These are phyloP conservation scores for Lemur catta DNA, from an alignment of 2,797 vertebrate genomes.

Conservation along the genomic window DNA sequence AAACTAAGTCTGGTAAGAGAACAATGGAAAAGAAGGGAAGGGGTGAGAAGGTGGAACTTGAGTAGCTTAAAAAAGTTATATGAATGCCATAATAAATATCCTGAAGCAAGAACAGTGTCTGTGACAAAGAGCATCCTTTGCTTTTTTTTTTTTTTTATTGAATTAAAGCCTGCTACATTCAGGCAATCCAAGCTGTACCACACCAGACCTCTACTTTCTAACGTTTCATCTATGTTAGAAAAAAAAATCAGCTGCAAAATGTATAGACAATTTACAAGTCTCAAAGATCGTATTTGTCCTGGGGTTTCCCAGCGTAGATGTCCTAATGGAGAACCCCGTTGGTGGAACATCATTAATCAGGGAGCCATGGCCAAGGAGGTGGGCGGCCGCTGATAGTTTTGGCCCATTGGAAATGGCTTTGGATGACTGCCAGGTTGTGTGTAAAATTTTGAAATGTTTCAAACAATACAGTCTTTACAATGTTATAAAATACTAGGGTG, in stretches of 20 bases:
- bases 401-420: slow-evolving; percentile 84
- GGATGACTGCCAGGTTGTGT: slow-evolving; percentile 82
- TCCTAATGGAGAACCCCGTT: slow-evolving; percentile 61
- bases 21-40: neutral
- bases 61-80: neutral
- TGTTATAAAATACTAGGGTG: slow-evolving; percentile 83
- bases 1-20: slow-evolving; percentile 32
- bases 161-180: slow-evolving; percentile 46
- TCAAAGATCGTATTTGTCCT: slow-evolving; percentile 61
- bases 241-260: slow-evolving; percentile 63
- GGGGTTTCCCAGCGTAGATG: slow-evolving; percentile 73
- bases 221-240: neutral
- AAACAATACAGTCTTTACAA: slow-evolving; percentile 87
- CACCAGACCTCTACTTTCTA: neutral
- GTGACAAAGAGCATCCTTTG: slow-evolving; percentile 28
- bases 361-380: slow-evolving; percentile 81
- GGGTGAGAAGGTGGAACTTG: neutral
- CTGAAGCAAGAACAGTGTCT: slow-evolving; percentile 1
- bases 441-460: slow-evolving; percentile 83
- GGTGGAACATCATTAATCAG: slow-evolving; percentile 82
- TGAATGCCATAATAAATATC: neutral
- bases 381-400: slow-evolving; percentile 89
- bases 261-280: slow-evolving; percentile 69
- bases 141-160: neutral
- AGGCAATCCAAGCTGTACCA: neutral